Conservation (phyloP, 2,888 invertebrate species). For the Didymodactylos carnosus region DNA sequence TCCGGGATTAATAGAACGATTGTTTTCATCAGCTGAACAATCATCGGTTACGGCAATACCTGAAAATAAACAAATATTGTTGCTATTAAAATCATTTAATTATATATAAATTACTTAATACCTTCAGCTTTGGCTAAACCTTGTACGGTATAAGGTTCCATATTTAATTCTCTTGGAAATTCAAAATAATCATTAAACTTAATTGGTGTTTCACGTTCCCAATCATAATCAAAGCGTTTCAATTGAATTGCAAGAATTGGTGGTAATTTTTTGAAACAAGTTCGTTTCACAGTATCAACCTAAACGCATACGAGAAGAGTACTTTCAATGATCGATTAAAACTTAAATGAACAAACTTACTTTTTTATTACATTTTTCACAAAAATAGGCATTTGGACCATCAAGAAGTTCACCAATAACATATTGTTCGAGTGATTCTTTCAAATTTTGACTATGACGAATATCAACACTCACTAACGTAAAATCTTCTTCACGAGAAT, state of each 20-base stretch:
- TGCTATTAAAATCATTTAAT: neutral
- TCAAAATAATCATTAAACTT: constrained; percentile 99
- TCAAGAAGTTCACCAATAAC: constrained; percentile 88
- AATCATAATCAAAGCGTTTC: constrained; percentile 93
- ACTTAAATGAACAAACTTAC: constrained; percentile 37
- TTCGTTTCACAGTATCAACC: constrained; percentile 69
- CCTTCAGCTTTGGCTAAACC: constrained; percentile 79
- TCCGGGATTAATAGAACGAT: neutral
- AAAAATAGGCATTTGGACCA: constrained; percentile 92
- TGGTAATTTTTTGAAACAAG: constrained; percentile 87
- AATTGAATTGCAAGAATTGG: constrained; percentile 87
- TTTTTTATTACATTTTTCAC: constrained; percentile 96
- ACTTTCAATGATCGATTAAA: neutral
- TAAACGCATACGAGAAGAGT: neutral
- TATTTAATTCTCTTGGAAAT: constrained; percentile 82
- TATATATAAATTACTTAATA: constrained; percentile 15
- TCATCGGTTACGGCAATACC: neutral
- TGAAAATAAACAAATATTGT: too few species aligned
- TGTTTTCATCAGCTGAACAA: neutral
- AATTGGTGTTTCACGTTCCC: constrained; percentile 83
- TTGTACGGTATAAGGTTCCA: constrained; percentile 89
- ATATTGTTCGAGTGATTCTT: constrained; percentile 88
- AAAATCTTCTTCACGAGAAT: constrained; percentile 91
- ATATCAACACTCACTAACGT: constrained; percentile 93
- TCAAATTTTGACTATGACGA: constrained; percentile 78